These are phyloP conservation scores for Eptatretus atami DNA, from an alignment of 2,797 vertebrate genomes.

Conservation along the genomic window DNA sequence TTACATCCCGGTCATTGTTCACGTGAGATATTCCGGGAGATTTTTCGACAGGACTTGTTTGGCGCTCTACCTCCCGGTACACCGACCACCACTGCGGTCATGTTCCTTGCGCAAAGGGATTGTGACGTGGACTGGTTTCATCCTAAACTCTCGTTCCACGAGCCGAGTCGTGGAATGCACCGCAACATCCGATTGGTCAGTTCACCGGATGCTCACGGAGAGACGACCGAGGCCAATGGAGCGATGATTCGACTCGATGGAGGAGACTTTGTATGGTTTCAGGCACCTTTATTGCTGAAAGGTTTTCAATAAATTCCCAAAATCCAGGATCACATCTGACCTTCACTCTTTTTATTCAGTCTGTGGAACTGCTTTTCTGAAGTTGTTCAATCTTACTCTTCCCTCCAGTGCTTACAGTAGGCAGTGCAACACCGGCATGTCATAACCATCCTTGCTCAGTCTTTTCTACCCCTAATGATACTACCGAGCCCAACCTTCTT, in stretches of 20 bases:
- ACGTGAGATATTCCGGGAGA: conserved; percentile 41
- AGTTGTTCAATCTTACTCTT: no score
- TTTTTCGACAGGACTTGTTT: conserved; percentile 55
- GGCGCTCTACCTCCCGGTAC: conserved; percentile 31
- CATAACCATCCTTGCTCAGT: no score
- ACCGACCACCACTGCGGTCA: conserved; percentile 25
- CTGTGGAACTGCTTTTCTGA: no score
- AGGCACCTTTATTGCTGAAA: conserved; percentile 43
- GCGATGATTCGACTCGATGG: conserved; percentile 10
- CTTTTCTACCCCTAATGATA: no score
- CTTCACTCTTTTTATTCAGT: neutral
- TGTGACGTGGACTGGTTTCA: conserved; percentile 57
- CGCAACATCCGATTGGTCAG: conserved; percentile 27
- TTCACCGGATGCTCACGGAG: neutral
- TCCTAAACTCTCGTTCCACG: conserved; percentile 52
- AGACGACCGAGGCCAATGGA: neutral
- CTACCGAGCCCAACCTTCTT: no score
- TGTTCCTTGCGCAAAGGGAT: conserved; percentile 47
- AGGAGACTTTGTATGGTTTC: conserved; percentile 71
- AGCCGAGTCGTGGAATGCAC: conserved; percentile 34
- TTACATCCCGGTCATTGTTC: no score
- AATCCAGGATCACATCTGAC: neutral
- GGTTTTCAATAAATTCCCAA: conserved; percentile 23
- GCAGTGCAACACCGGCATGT: no score
- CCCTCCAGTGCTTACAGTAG: no score